These are phyloP conservation scores for Pharmacophagus antenor DNA, from an alignment of 2,888 invertebrate genomes.

Conservation along the genomic window DNA sequence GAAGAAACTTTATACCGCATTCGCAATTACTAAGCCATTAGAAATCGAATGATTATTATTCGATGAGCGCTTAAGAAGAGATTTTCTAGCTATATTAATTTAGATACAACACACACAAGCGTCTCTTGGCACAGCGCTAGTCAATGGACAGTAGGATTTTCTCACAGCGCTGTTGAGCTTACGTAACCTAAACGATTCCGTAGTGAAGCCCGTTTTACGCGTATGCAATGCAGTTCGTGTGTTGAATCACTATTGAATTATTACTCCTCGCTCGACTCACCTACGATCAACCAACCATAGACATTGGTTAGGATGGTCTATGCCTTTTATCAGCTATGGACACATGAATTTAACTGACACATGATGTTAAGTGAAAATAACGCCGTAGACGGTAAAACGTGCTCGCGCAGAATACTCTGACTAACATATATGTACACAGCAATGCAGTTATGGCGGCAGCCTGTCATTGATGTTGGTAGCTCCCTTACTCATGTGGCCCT, in stretches of 20 bases:
- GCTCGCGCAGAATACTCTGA: too few relatives aligned
- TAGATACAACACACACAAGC: not conserved
- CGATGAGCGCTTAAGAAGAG: conserved; percentile 3
- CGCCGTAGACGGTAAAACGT: too few relatives aligned
- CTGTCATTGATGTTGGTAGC: too few relatives aligned
- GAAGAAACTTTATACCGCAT: not conserved
- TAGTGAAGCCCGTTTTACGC: conserved; percentile 21
- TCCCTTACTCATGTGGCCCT: too few relatives aligned
- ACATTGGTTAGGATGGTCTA: too few relatives aligned
- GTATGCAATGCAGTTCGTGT: not conserved
- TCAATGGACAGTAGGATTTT: conserved; percentile 10
- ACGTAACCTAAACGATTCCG: conserved; percentile 13
- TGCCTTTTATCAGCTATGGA: too few relatives aligned
- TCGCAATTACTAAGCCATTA: conserved; percentile 4
- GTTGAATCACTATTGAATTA: not conserved
- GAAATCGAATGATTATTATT: conserved; percentile 14
- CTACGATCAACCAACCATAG: too few relatives aligned
- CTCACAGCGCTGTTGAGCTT: conserved; percentile 17
- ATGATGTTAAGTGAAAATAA: too few relatives aligned
- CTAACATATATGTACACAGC: too few relatives aligned
- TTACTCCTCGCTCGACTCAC: not conserved
- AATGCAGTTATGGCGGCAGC: too few relatives aligned
- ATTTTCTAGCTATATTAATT: conserved; percentile 21
- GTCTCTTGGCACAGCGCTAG: not conserved
- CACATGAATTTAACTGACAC: too few relatives aligned